Evolutionary conservation across 2,113 vertebrate genomes (phyloP), one percentile per base, ranked within the genome.

Genomic region (Rhea pennata): DNA sequence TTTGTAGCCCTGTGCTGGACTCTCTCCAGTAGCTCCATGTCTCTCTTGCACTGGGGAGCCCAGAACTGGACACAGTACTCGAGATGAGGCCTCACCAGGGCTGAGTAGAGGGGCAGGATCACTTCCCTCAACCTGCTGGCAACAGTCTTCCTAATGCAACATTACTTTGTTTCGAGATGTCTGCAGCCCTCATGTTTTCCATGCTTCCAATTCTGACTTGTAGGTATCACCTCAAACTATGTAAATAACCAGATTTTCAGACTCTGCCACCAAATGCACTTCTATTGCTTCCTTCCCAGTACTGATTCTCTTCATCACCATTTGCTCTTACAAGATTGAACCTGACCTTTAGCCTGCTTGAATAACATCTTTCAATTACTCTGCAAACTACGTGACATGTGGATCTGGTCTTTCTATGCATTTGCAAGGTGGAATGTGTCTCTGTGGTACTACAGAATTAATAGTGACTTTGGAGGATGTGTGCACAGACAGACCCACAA

Each of bases 381-480:
- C 53, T 50, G 8, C 2, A 7, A 91, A 71, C 66, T 87, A 54
- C 50, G 39, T 0, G 0, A 39, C 36, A 16, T 67, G 76, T 67
- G 64, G 88, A 87, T 81, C 59, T 88, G 79, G 72, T 92, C 74
- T 78, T 91, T 80, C 54, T 70, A 42, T 17, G 85, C 87, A 81
- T 91, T 80, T 85, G n/a, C 59, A 80, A 86, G 78, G 40, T 73
- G 92, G 83, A 80, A 89, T 88, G 73, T 62, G 70, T 70, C 93
- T 89, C 90, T 8, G 4, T 65, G 77, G 48, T 69, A 46, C 81
- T 58, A 75, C 39, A 83, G 88, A 96, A 96, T 90, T 93, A 96
- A 93, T 39, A 89, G 76, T 85, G 88, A 82, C 76, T 96, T 95
- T 84, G 88, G 61, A 91, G 76, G 90, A 67, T 94, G 86, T 93